Evolutionary conservation across 1,140 invertebrate genomes (phyloP).

Genomic region (Pseudomyrmex sp.): DNA sequence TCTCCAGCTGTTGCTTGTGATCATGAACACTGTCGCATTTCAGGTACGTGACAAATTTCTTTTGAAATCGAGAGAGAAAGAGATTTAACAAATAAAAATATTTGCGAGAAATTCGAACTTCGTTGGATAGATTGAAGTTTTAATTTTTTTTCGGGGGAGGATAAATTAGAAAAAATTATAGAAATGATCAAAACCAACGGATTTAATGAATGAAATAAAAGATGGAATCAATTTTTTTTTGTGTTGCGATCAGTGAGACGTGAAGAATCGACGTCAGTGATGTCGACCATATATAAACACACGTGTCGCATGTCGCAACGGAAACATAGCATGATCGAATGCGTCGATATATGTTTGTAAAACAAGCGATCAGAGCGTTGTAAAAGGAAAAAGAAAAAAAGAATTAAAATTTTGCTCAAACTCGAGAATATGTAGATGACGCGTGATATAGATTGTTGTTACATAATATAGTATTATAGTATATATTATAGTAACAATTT

Average conservation of each 20-base stretch:
- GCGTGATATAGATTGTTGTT: background rate
- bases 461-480: too few relatives aligned
- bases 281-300: background rate
- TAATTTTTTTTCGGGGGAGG: background rate
- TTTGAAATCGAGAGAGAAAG: background rate
- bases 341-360: background rate
- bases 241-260: background rate
- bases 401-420: background rate
- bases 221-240: background rate
- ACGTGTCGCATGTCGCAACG: slow-evolving; percentile 23
- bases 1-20: slow-evolving; percentile 90
- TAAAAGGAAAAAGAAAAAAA: slow-evolving; percentile 5
- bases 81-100: background rate
- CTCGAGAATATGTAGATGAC: background rate
- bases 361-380: slow-evolving; percentile 23
- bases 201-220: background rate
- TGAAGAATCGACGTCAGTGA: slow-evolving; percentile 13
- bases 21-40: slow-evolving; percentile 94
- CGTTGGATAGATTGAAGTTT: background rate
- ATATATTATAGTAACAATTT: too few relatives aligned
- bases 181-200: background rate
- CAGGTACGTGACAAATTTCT: slow-evolving; percentile 87
- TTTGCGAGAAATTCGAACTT: background rate
- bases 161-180: background rate
- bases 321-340: slow-evolving; percentile 3